Base-by-base conservation (phyloP, 2,113 vertebrate species). In the Plectropomus leopardus region DNA sequence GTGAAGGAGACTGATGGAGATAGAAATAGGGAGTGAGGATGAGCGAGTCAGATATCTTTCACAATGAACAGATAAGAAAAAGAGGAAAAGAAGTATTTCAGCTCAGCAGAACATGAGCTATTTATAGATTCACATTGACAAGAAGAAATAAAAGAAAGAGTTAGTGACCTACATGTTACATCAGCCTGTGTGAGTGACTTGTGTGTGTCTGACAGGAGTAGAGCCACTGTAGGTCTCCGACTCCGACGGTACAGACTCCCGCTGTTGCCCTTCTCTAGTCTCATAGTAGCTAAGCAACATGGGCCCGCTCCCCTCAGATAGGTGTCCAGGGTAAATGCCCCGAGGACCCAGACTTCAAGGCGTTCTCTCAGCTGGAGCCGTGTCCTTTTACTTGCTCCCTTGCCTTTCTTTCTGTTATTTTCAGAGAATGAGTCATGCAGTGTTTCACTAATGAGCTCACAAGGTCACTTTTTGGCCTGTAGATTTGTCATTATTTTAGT, bases 231-330 rank as follows among this genome's bases (percentile, higher is more conserved):
- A 44, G 44, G 53, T 58, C 66, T 81, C 55, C 40, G 71, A 76
- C 67, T 58, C 23, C 30, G 23, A 64, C 59, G 71, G 58, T 36
- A 44, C 63, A 66, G 63, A 70, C 85, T 79, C 85, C 72, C 32
- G 74, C 85, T 88, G 86, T 66, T 86, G 84, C 72, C 83, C 78
- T 84, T 80, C 81, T 78, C 71, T 77, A 36, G 74, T 64, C 36
- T 61, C 70, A 7, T n/a, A 34, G 91, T 93, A 89, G 73, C 90
- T 67, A 78, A 87, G 91, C 91, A 90, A 93, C 91, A 67, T 32
- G 40, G 34, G 23, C 68, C 70, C 19, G 0, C 30, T 71, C 76
- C 58, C 82, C 64, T 80, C 67, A 75, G 71, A 87, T 24, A 80
- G 84, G 76, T 69, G 80, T 82, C 79, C 74, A 42, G 68, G 54